phyloP scores from a whole-genome alignment of 1,140 invertebrate genomes.

The Meloidogyne hapla region DNA sequence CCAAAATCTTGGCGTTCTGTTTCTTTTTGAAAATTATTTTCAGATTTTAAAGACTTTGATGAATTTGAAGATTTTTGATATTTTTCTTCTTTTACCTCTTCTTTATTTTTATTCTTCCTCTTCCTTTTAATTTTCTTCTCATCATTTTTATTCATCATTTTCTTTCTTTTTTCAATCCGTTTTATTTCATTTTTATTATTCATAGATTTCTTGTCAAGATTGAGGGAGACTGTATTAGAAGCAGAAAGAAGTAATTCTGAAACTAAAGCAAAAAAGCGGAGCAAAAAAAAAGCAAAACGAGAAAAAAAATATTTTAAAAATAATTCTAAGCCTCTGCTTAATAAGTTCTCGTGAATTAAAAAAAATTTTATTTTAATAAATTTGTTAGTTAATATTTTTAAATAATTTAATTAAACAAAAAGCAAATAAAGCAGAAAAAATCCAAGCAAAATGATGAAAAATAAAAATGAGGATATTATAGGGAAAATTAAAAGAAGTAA shows the following conservation, averaged over 20 bases:
- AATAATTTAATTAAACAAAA: too few relatives aligned
- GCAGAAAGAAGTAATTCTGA: background rate
- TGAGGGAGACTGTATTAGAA: background rate
- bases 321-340: too few relatives aligned
- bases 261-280: constrained; percentile 5
- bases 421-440: too few relatives aligned
- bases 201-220: background rate
- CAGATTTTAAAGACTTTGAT: background rate
- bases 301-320: too few relatives aligned
- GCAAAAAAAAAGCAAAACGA: background rate
- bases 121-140: background rate
- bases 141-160: background rate
- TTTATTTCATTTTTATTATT: background rate
- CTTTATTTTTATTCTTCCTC: background rate
- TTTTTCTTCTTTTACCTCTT: background rate
- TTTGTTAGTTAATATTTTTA: too few relatives aligned
- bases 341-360: too few relatives aligned
- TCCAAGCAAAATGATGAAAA: constrained; percentile 9
- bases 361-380: too few relatives aligned
- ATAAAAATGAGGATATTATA: background rate
- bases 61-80: background rate
- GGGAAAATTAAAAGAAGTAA: background rate
- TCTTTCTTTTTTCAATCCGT: background rate
- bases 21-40: background rate
- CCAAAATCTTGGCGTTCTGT: background rate